Evolutionary conservation across 2,113 vertebrate species (phyloP).

Genomic region (Brachionichthys hirsutus): DNA sequence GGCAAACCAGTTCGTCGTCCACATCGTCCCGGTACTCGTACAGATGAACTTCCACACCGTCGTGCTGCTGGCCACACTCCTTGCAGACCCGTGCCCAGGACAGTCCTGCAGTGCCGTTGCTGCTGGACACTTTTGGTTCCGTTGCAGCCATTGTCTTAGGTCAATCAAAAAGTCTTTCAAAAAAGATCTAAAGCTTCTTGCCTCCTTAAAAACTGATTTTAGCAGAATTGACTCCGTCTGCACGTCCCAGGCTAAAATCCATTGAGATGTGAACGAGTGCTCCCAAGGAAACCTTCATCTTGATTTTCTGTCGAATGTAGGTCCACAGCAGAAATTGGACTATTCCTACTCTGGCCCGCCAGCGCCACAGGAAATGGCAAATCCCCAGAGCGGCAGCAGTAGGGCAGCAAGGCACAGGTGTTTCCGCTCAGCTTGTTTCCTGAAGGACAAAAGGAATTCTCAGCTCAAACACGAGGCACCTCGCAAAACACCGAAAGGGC

Average conservation of each 20-base stretch:
- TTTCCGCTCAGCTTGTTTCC: conserved; percentile 76
- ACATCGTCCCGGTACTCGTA: conserved; percentile 92
- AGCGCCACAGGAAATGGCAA: conserved; percentile 79
- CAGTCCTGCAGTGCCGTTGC: conserved; percentile 12
- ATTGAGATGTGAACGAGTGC: conserved; percentile 5
- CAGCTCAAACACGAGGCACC: conserved; percentile 63
- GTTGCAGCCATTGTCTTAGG: conserved; percentile 69
- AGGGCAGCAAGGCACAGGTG: conserved; percentile 71
- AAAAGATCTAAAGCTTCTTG: conserved; percentile 22
- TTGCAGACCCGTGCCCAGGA: conserved; percentile 79
- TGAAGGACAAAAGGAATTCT: conserved; percentile 72
- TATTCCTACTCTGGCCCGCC: conserved; percentile 44
- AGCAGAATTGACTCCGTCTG: conserved; percentile 5
- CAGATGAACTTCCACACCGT: conserved; percentile 83
- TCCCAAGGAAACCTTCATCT: conserved; percentile 33
- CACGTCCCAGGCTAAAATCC: conserved; percentile 24
- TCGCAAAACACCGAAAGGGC: conserved; percentile 46
- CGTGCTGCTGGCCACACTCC: conserved; percentile 87
- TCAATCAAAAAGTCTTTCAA: conserved; percentile 27
- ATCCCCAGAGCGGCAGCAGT: conserved; percentile 71
- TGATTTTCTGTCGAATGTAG: conserved; percentile 64
- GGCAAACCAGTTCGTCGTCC: conserved; percentile 89
- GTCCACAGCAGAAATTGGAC: conserved; percentile 32
- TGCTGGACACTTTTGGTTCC: conserved; percentile 64
- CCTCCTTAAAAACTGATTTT: conserved; percentile 28